Evolutionary conservation across 1,140 invertebrate species (phyloP).

Genomic region (Caenorhabditis inopinata): DNA sequence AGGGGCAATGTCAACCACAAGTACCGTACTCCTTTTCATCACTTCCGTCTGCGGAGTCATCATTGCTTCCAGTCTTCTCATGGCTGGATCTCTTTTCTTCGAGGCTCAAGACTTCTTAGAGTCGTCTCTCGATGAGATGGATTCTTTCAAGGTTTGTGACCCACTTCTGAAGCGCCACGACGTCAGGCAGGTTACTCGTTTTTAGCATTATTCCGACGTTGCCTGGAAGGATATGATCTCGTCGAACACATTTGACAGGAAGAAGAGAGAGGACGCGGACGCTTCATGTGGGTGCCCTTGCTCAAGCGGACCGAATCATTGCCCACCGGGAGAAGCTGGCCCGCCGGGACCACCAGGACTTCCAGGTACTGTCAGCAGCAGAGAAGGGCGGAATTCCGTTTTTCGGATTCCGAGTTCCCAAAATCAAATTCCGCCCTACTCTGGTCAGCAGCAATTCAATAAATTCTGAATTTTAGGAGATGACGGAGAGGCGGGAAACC

Average conservation of each 20-base stretch:
- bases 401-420: too few species aligned
- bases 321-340: constrained; percentile 32
- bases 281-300: background rate
- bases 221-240: constrained; percentile 29
- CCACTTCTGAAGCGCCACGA: too few species aligned
- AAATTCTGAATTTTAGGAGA: background rate
- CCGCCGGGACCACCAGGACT: constrained; percentile 5
- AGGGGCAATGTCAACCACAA: constrained; percentile 12
- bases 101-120: constrained; percentile 28
- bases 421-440: too few species aligned
- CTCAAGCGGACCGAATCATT: background rate
- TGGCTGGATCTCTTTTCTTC: constrained; percentile 21
- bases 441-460: too few species aligned
- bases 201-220: constrained; percentile 20
- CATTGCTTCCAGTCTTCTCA: background rate
- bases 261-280: background rate
- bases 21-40: constrained; percentile 14
- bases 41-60: constrained; percentile 11
- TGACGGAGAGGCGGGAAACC: constrained; percentile 33
- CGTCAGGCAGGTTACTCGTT: background rate
- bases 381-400: too few species aligned
- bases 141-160: constrained; percentile 36
- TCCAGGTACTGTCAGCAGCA: background rate
- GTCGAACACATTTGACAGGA: background rate
- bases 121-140: constrained; percentile 13